A percentile compares a stretch with the other conserved stretches of the same genome.
phyloP scores from a whole-genome alignment of 2,888 invertebrate genomes.

The Rhyacophila evoluta region DNA sequence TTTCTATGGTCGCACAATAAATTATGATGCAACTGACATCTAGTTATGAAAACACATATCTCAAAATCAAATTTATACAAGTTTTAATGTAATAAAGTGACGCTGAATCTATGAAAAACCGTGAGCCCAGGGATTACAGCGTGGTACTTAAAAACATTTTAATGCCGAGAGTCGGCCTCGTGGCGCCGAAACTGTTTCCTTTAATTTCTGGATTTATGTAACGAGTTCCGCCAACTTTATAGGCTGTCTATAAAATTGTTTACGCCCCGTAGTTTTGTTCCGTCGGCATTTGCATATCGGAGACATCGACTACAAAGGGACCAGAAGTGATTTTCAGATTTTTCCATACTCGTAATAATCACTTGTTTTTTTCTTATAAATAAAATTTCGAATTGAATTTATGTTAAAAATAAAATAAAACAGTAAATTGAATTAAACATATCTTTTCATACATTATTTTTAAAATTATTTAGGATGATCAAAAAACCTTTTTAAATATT shows the following conservation, averaged over 20 bases:
- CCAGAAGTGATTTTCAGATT: neutral
- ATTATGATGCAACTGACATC: no score
- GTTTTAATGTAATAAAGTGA: neutral
- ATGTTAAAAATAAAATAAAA: no score
- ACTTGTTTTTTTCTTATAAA: no score
- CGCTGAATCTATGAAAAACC: slow-evolving; percentile 23
- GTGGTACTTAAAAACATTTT: slow-evolving; percentile 43
- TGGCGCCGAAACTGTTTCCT: slow-evolving; percentile 53
- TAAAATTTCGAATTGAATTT: no score
- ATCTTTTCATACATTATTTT: no score
- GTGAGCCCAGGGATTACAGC: slow-evolving; percentile 3
- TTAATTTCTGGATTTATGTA: slow-evolving; percentile 54
- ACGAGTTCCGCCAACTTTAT: slow-evolving; percentile 50
- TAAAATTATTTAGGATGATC: no score
- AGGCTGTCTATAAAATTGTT: slow-evolving; percentile 53
- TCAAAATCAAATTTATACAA: neutral
- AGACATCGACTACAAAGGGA: neutral
- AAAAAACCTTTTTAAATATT: no score
- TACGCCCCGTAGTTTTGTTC: slow-evolving; percentile 45
- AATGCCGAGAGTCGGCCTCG: slow-evolving; percentile 46
- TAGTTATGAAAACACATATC: neutral
- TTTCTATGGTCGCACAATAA: no score
- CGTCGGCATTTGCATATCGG: slow-evolving; percentile 40
- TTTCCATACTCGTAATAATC: no score
- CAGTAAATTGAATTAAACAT: no score